Percentiles rank a stretch among this genome's conserved stretches.
phyloP scores from a whole-genome alignment of 2,113 vertebrate genomes.

The Orientallactaga bullata region DNA sequence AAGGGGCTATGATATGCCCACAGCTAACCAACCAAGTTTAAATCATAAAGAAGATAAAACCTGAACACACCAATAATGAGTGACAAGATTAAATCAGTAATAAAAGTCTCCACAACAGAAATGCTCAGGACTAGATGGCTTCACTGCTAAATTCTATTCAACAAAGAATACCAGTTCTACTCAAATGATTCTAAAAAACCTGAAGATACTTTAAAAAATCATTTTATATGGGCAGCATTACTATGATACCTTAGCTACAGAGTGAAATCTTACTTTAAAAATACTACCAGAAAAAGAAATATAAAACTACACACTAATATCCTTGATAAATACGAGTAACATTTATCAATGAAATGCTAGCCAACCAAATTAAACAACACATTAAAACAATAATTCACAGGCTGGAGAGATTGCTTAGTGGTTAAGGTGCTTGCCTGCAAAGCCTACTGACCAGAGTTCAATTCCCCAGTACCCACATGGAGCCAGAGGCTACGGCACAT shows the following conservation, averaged over 20 bases:
- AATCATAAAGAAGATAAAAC: neutral
- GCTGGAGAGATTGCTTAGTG: no score
- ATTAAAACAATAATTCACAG: no score
- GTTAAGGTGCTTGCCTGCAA: no score
- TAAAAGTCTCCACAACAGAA: neutral
- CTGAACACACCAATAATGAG: neutral
- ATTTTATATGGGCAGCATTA: neutral
- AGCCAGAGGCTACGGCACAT: no score
- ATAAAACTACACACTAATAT: no score
- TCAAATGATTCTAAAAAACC: neutral
- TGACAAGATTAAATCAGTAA: neutral
- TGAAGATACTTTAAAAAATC: neutral
- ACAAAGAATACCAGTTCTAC: neutral
- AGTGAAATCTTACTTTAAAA: no score
- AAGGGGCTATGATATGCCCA: neutral
- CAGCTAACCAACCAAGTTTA: neutral
- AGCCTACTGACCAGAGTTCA: no score
- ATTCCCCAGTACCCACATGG: no score
- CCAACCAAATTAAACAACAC: no score
- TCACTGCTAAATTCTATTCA: neutral
- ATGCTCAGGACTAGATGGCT: neutral
- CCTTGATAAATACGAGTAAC: no score
- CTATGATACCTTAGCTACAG: neutral
- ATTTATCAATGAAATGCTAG: no score
- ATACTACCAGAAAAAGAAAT: no score